Conservation (phyloP, 2,797 vertebrate genomes). For the Cynodonichthys magdalenae region DNA sequence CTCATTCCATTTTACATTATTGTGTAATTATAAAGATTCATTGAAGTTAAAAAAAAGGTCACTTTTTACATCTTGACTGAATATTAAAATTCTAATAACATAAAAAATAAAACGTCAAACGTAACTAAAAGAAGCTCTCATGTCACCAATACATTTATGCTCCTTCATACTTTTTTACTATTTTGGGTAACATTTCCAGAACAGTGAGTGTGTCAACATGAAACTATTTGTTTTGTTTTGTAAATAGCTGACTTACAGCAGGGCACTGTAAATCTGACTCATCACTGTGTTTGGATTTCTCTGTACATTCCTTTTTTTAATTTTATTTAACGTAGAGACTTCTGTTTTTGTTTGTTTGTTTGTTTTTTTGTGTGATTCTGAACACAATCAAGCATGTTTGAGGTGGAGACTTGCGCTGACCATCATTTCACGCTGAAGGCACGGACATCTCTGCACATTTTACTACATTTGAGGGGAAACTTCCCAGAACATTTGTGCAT, state of each 20-base stretch:
- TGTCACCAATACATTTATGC: too few relatives aligned
- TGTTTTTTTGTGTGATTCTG: background rate
- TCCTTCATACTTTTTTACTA: background rate
- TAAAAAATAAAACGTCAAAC: background rate
- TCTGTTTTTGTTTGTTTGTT: background rate
- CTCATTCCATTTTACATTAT: background rate
- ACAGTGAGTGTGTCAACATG: background rate
- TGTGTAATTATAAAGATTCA: background rate
- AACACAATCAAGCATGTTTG: too few relatives aligned
- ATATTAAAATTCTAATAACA: slow-evolving; percentile 14
- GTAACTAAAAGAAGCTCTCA: too few relatives aligned
- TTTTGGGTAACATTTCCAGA: background rate
- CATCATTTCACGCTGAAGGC: slow-evolving; percentile 17
- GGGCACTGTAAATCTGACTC: slow-evolving; percentile 6
- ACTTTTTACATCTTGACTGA: slow-evolving; percentile 19
- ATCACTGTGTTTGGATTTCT: slow-evolving; percentile 15
- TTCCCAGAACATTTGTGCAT: slow-evolving; percentile 64
- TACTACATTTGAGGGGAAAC: slow-evolving; percentile 42
- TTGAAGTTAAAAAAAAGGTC: background rate
- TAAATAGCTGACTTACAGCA: slow-evolving; percentile 16
- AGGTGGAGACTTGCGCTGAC: slow-evolving; percentile 29
- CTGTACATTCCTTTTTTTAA: slow-evolving; percentile 16
- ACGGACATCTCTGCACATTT: slow-evolving; percentile 21
- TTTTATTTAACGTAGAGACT: slow-evolving; percentile 1
- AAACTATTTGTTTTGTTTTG: slow-evolving; percentile 10